Base-by-base conservation (phyloP, 2,888 invertebrate genomes). In the Leptopilina myrica region DNA sequence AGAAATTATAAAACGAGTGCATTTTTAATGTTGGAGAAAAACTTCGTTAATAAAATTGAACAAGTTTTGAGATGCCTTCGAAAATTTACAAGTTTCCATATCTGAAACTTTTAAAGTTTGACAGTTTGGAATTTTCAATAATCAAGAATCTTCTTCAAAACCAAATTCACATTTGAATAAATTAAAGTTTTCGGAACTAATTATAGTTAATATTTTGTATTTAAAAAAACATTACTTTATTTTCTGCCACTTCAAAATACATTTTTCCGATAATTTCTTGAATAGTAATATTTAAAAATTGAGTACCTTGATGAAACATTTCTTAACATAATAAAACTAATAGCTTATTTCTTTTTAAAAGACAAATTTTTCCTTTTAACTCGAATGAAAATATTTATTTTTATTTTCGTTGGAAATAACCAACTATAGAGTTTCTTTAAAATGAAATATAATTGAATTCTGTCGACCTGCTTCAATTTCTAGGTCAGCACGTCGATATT, bases 391-490 rank as follows among this genome's bases (percentile, higher is more conserved):
- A 11, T 11, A 49, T 49, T 3, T 49, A 11, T 49, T 11, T 49
- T 49, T 49, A 49, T 49, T 49, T 49, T 49, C 1, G 3, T 43
- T 49, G 11, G 49, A 49, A 49, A 49, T 49, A 49, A 49, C 49
- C 4, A 11, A 11, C 49, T 49, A 12, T 49, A 49, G 49, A 49
- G 49, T 49, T 56, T 59, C 8, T 59, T 59, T 59, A 6, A 59
- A 59, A 59, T 69, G 6, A 69, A 12, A n/a, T 53, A 73, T 53
- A 73, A 56, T 73, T 73, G 53, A 73, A 53, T 73, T 56, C 26
- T 73, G 26, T 12, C 9, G 43, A 66, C n/a, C 33, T 33, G 56
- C 26, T 33, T 56, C 53, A 73, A n/a, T 73, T 33, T 73, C 33
- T 73, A 73, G 73, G 73, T 73, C 33, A 73, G 33, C n/a, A n/a